phyloP scores from a whole-genome alignment of 2,888 invertebrate genomes.

The Thyatira batis region DNA sequence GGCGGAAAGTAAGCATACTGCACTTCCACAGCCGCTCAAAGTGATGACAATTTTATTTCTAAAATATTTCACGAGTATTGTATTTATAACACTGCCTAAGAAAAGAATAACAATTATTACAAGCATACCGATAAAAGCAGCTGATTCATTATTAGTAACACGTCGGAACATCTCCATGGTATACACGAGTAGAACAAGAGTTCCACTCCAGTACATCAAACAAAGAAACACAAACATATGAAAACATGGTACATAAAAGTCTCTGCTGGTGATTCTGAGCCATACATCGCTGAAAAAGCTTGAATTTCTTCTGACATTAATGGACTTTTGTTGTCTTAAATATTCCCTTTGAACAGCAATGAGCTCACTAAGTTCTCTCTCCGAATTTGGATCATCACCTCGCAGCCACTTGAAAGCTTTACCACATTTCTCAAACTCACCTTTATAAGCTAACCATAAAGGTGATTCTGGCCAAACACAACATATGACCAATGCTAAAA shows the following conservation, averaged over 20 bases:
- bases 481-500: neutral
- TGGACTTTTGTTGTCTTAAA: neutral
- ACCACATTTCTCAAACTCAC: neutral
- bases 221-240: constrained; percentile 15
- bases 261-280: constrained; percentile 7
- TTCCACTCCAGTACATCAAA: constrained; percentile 19
- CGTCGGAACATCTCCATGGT: constrained; percentile 13
- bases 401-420: neutral
- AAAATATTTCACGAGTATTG: constrained; percentile 11
- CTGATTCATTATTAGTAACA: constrained; percentile 9
- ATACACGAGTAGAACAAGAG: constrained; percentile 18
- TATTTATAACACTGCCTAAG: constrained; percentile 6
- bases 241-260: constrained; percentile 17
- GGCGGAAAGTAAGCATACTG: constrained; percentile 8
- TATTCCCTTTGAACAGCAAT: neutral
- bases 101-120: constrained; percentile 12
- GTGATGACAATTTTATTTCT: constrained; percentile 17
- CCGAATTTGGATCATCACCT: neutral
- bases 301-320: neutral
- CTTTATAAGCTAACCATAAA: constrained; percentile 1
- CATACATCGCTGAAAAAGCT: neutral
- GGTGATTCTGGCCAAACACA: constrained; percentile 4
- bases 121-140: constrained; percentile 14
- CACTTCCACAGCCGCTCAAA: constrained; percentile 7
- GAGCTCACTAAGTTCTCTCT: neutral